Conservation (phyloP, 2,888 invertebrate species). For the Trichopria drosophilae region DNA sequence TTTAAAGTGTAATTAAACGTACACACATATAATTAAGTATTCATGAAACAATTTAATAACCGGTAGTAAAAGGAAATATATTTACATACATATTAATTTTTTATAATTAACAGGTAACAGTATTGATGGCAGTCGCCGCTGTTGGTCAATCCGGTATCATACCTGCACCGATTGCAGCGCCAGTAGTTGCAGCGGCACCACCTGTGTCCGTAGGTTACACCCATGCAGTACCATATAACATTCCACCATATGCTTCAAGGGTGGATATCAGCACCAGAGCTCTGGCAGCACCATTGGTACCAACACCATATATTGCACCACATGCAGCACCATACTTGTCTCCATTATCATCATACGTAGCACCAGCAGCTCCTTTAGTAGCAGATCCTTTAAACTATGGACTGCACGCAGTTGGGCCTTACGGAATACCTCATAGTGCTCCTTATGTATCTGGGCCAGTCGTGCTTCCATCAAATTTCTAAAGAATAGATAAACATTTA, state of each 20-base stretch:
- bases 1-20: too few relatives aligned
- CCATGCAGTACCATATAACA: constrained; percentile 66
- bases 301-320: constrained; percentile 58
- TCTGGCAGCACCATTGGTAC: constrained; percentile 53
- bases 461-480: too few relatives aligned
- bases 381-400: constrained; percentile 55
- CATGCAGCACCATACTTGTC: constrained; percentile 46
- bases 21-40: too few relatives aligned
- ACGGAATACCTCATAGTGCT: constrained; percentile 44
- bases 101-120: too few relatives aligned
- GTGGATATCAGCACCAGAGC: constrained; percentile 62
- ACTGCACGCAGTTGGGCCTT: constrained; percentile 43
- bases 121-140: too few relatives aligned
- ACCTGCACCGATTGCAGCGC: constrained; percentile 49
- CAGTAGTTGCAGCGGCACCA: constrained; percentile 59
- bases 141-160: too few relatives aligned
- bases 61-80: too few relatives aligned
- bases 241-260: constrained; percentile 67
- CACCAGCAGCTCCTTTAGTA: constrained; percentile 35
- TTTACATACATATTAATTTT: too few relatives aligned
- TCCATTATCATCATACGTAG: too few relatives aligned
- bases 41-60: too few relatives aligned
- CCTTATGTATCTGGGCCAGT: constrained; percentile 55
- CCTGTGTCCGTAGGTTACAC: constrained; percentile 65
- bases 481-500: too few relatives aligned